phyloP scores from a whole-genome alignment of 2,888 invertebrate genomes.

The Cephus pygmeus region DNA sequence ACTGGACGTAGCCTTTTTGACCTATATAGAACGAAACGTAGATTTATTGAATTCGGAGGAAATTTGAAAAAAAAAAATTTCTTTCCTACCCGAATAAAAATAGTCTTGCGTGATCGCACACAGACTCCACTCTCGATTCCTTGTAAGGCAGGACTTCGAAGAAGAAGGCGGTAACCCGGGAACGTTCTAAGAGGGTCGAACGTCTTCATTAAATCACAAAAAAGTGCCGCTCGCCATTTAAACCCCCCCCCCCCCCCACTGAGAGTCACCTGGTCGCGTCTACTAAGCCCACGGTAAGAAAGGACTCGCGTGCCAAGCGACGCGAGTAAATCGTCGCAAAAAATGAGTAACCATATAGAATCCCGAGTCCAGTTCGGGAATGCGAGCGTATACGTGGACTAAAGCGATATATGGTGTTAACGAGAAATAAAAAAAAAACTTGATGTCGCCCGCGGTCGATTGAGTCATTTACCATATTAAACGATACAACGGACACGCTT shows the following conservation, averaged over 20 bases:
- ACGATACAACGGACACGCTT: slow-evolving; percentile 7
- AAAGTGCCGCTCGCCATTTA: slow-evolving; percentile 17
- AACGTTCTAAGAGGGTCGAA: slow-evolving; percentile 9
- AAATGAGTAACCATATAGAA: slow-evolving; percentile 49
- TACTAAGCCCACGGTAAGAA: slow-evolving; percentile 20
- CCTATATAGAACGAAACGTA: background rate
- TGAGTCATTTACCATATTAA: slow-evolving; percentile 42
- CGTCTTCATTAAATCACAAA: slow-evolving; percentile 28
- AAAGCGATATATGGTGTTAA: slow-evolving; percentile 18
- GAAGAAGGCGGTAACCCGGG: background rate
- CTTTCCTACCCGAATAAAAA: background rate
- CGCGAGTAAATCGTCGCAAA: slow-evolving; percentile 32
- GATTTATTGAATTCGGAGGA: background rate
- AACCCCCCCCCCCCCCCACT: background rate
- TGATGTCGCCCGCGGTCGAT: slow-evolving; percentile 26
- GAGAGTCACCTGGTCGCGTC: slow-evolving; percentile 4
- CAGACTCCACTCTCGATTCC: background rate
- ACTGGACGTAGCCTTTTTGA: background rate
- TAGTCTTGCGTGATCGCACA: background rate
- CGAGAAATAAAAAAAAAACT: slow-evolving; percentile 26
- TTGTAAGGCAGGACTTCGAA: background rate
- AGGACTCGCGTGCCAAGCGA: slow-evolving; percentile 27
- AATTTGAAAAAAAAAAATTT: background rate
- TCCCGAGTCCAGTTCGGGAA: slow-evolving; percentile 49
- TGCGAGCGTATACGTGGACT: slow-evolving; percentile 25